Evolutionary conservation across 2,797 vertebrate species (phyloP).

Genomic region (Enteromius paludinosus): DNA sequence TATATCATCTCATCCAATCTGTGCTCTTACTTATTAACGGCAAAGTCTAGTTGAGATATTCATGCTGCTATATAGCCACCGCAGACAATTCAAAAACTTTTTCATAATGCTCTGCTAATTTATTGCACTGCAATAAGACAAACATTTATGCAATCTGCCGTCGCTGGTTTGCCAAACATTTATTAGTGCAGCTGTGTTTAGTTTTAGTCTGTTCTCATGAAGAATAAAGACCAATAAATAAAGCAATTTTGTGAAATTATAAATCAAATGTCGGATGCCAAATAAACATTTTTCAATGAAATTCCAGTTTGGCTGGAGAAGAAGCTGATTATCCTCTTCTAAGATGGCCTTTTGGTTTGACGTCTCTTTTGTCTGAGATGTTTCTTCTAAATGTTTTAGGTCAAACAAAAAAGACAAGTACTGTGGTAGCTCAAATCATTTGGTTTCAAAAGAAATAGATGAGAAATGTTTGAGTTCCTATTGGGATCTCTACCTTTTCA

Average conservation of each 20-base stretch:
- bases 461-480: background rate
- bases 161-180: background rate
- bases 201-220: slow-evolving; percentile 16
- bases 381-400: background rate
- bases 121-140: slow-evolving; percentile 7
- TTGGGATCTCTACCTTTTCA: background rate
- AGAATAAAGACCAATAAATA: slow-evolving; percentile 14
- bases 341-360: background rate
- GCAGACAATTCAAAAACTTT: background rate
- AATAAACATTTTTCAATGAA: slow-evolving; percentile 3
- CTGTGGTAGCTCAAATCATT: background rate
- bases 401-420: background rate
- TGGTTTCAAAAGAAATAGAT: background rate
- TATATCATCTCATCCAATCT: background rate
- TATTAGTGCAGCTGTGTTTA: slow-evolving; percentile 29
- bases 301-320: background rate
- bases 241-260: background rate
- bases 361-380: background rate
- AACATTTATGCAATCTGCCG: background rate
- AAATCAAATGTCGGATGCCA: background rate
- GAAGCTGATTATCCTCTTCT: background rate
- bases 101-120: slow-evolving; percentile 13
- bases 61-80: background rate
- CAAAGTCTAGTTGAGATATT: background rate
- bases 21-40: background rate